Conservation (phyloP, 1,140 invertebrate species). For the Nephila pilipes region DNA sequence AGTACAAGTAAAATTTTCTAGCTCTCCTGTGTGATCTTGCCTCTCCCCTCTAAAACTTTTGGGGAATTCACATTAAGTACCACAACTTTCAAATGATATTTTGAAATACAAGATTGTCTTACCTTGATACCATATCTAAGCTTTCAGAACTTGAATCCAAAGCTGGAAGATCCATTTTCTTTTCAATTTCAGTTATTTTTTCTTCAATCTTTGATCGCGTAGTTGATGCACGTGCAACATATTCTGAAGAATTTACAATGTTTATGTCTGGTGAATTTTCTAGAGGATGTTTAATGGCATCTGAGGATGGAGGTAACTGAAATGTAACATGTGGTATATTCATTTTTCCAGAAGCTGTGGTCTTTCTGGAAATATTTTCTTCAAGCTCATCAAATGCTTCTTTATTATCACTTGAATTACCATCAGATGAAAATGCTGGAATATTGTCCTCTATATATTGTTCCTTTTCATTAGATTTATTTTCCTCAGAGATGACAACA, state of each 20-base stretch:
- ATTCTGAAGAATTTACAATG: constrained; percentile 5
- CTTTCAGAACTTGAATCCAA: constrained; percentile 39
- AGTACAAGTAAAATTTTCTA: too few species aligned
- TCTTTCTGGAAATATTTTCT: not conserved
- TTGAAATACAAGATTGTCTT: not conserved
- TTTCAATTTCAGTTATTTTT: constrained; percentile 57
- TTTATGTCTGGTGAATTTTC: not conserved
- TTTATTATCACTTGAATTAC: not conserved
- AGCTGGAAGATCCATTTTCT: constrained; percentile 28
- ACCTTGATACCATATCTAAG: not conserved
- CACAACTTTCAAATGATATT: too few species aligned
- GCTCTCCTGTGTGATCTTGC: too few species aligned
- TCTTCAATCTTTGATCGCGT: constrained; percentile 53
- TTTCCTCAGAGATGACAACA: not conserved
- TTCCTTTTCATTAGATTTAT: not conserved
- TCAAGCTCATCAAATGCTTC: not conserved
- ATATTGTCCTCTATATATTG: not conserved
- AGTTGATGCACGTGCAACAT: constrained; percentile 34
- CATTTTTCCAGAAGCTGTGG: not conserved
- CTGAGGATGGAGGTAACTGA: not conserved
- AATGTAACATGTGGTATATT: not conserved
- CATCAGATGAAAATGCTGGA: not conserved
- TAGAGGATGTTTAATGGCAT: not conserved
- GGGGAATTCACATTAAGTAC: too few species aligned
- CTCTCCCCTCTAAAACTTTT: too few species aligned